These are phyloP conservation scores for Ailuropoda melanoleuca DNA, from an alignment of 2,113 vertebrate species.

Conservation along the genomic window DNA sequence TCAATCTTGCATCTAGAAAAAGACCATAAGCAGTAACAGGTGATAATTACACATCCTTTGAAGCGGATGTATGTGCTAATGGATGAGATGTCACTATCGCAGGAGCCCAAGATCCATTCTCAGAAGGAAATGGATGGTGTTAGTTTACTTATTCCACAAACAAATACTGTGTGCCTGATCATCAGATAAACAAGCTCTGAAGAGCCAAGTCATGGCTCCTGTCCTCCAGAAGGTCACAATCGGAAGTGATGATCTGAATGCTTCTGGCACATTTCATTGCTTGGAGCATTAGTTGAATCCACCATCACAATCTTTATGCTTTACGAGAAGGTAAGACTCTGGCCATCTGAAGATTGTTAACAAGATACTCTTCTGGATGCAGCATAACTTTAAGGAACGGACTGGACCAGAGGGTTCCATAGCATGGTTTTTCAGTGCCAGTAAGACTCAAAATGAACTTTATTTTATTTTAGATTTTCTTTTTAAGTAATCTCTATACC, in stretches of 20 bases:
- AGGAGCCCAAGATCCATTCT: background rate
- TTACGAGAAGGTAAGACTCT: slow-evolving; percentile 33
- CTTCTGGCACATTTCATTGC: background rate
- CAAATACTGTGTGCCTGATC: background rate
- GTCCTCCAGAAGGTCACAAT: background rate
- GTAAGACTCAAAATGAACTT: slow-evolving; percentile 29
- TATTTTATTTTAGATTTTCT: background rate
- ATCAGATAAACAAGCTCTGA: background rate
- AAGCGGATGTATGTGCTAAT: slow-evolving; percentile 46
- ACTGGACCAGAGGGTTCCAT: background rate
- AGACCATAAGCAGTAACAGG: slow-evolving; percentile 40
- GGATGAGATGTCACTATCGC: background rate
- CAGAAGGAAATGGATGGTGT: slow-evolving; percentile 23
- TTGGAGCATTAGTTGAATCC: background rate
- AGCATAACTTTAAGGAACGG: background rate
- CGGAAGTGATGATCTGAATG: background rate
- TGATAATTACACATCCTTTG: slow-evolving; percentile 66
- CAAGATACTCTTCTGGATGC: background rate
- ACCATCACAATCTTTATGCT: background rate
- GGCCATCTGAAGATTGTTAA: background rate
- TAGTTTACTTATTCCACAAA: background rate
- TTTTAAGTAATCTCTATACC: background rate
- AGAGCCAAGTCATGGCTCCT: background rate
- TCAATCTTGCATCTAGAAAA: slow-evolving; percentile 46
- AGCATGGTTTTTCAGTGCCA: background rate